phyloP scores from a whole-genome alignment of 2,888 invertebrate genomes.

The Neria commutata region DNA sequence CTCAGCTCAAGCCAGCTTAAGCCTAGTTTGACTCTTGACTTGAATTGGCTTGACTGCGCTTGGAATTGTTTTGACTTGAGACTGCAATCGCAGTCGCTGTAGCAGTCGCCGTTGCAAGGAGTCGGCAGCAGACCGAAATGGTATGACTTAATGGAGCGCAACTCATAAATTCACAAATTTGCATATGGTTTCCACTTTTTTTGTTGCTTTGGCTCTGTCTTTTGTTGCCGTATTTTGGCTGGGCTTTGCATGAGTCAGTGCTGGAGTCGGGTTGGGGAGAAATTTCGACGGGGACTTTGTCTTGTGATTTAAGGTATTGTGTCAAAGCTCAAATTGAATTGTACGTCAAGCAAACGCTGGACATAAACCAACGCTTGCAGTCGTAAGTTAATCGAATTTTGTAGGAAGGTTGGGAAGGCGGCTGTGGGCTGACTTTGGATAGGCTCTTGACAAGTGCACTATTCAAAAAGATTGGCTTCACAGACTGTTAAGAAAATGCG shows the following conservation, averaged over 20 bases:
- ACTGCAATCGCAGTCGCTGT: constrained; percentile 16
- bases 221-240: not conserved
- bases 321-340: no score
- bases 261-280: no score
- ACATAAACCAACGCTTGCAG: no score
- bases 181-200: constrained; percentile 35
- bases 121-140: constrained; percentile 42
- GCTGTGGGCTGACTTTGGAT: no score
- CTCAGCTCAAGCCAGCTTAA: not conserved
- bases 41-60: constrained; percentile 29
- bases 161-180: constrained; percentile 52
- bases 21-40: constrained; percentile 4
- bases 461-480: no score
- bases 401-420: no score
- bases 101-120: constrained; percentile 26
- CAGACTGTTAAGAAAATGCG: no score
- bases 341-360: no score
- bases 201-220: not conserved
- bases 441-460: no score
- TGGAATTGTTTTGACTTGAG: constrained; percentile 36
- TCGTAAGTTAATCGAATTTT: no score
- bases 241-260: no score
- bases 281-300: not conserved
- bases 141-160: constrained; percentile 50
- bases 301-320: no score